These are phyloP conservation scores for Trachops cirrhosus DNA, from an alignment of 2,797 vertebrate genomes.

Conservation along the genomic window DNA sequence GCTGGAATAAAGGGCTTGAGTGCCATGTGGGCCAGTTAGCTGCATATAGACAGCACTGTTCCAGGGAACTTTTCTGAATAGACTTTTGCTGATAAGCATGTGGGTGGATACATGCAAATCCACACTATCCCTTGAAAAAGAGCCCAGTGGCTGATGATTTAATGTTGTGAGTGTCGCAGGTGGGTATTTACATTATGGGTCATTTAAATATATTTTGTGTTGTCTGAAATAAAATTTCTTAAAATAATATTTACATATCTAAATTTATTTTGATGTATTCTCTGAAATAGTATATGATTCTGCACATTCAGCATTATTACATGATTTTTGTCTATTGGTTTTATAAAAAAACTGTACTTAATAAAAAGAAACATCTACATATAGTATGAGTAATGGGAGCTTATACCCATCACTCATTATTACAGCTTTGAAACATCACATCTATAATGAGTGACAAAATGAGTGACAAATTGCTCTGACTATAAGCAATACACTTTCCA, in stretches of 20 bases:
- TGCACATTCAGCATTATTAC: not conserved
- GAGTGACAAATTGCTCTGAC: not conserved
- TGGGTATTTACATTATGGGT: not conserved
- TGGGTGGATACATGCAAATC: not conserved
- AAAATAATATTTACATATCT: not conserved
- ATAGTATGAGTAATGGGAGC: not conserved
- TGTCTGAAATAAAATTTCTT: not conserved
- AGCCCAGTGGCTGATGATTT: too few relatives aligned
- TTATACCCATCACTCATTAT: not conserved
- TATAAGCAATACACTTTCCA: not conserved
- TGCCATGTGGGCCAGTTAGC: not conserved
- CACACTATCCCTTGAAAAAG: not conserved
- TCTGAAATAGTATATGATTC: constrained; percentile 7
- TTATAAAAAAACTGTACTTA: constrained; percentile 1
- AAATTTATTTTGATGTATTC: constrained; percentile 1
- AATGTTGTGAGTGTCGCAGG: too few relatives aligned
- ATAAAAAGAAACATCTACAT: not conserved
- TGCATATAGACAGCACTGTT: not conserved
- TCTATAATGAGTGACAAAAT: not conserved
- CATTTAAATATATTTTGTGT: not conserved
- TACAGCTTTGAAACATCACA: not conserved
- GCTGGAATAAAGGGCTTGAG: not conserved
- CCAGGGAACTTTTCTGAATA: not conserved
- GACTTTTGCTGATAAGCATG: not conserved
- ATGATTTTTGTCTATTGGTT: not conserved